Percentiles rank a stretch among this genome's conserved stretches.
These are phyloP conservation scores for Crocuta crocuta DNA, from an alignment of 2,113 vertebrate genomes.

Conservation along the genomic window DNA sequence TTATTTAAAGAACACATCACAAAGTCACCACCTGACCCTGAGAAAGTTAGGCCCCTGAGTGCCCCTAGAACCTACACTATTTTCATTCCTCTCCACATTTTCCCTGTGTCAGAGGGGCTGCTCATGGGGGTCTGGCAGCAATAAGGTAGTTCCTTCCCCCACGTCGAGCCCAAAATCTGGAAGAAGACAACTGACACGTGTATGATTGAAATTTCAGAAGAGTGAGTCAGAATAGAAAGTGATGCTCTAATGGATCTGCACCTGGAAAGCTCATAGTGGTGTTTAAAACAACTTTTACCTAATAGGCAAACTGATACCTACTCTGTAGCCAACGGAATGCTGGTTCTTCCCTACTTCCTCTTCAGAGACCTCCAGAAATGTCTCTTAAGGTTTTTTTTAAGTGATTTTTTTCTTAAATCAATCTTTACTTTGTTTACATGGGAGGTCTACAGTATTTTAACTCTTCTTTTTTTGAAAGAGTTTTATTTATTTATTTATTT, in stretches of 20 bases:
- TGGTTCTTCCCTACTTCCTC: background rate
- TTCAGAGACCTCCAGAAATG: background rate
- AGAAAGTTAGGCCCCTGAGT: background rate
- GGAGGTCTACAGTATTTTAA: background rate
- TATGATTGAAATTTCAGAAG: background rate
- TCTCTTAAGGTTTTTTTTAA: background rate
- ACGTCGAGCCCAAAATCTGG: background rate
- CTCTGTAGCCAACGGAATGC: background rate
- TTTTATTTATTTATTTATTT: no score
- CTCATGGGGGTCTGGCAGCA: no score
- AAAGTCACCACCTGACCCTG: background rate
- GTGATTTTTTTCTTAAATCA: slow-evolving; percentile 1
- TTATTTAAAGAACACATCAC: background rate
- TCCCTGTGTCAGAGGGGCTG: background rate
- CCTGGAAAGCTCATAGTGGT: background rate
- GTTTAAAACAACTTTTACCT: background rate
- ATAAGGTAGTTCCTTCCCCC: background rate
- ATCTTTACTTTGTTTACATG: background rate
- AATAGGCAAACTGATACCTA: background rate
- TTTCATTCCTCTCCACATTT: background rate
- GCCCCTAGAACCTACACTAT: no score
- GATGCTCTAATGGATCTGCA: background rate
- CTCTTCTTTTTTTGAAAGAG: background rate
- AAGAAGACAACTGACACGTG: background rate
- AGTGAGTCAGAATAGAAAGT: background rate